Evolutionary conservation across 2,797 vertebrate genomes (phyloP), one percentile per base, ranked within the genome.

Genomic region (Coregonus ussuriensis): DNA sequence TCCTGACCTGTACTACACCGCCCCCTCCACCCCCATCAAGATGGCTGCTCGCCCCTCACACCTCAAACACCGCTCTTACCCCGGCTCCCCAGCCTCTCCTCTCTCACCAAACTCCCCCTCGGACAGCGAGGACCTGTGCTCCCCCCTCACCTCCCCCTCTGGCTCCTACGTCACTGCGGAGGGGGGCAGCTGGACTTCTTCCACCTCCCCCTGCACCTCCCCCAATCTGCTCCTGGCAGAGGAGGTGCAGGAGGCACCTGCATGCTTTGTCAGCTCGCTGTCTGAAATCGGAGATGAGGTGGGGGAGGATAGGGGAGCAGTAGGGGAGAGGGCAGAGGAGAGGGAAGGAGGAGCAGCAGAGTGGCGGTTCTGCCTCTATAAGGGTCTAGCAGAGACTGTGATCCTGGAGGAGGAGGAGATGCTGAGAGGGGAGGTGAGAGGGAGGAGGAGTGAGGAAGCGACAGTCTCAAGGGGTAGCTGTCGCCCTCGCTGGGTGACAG

Each of bases 91-190:
- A 25, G 90, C 88, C 47, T 92, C 89, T 0, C 91, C 90, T 4
- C 91, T 92, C 18, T 93, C 94, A 4, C 93, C 92, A 25, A 91
- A 90, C 47, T 91, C 93, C 73, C 93, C 93, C 74, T 94, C 94
- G 0, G 94, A 94, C 81, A 96, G 95, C 0, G 92, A 93, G 31
- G 95, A 96, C 69, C 79, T 95, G 52, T 95, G 94, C 81, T 98
- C 98, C 0, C 95, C 96, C 0, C 96, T 98, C 0, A 96, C 97
- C 1, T 99, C 97, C 0, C 97, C 97, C 7, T 98, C 98, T 0
- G 97, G 97, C 1, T 99, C 98, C 72, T 99, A 99, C 65, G 93
- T 97, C 77, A 99, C 98, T 0, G 98, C 98, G 0, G 97, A 99
- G 71, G 97, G 97, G 7, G 95, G 96, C 54, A 99, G 97, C 0